A percentile compares a stretch with the other conserved stretches of the same genome.
Conservation (phyloP, 2,113 vertebrate genomes). For the Mobula birostris region DNA sequence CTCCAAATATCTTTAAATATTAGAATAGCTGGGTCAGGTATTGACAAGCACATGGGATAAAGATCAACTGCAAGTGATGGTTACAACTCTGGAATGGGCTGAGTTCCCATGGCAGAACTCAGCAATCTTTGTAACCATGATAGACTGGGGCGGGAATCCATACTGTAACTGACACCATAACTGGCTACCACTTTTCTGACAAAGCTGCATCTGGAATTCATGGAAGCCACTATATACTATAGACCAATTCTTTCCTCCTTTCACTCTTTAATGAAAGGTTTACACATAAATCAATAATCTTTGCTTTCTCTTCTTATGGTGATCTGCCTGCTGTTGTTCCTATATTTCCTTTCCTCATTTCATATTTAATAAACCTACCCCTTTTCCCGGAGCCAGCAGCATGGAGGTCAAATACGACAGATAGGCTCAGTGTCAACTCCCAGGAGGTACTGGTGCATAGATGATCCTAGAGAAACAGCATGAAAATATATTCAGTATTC, state of each 20-base stretch:
- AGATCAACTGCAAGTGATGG: too few species aligned
- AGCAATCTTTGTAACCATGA: too few species aligned
- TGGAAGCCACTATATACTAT: background rate
- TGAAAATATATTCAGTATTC: background rate
- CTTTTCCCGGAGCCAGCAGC: conserved; percentile 73
- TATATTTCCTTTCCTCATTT: background rate
- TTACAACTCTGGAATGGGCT: too few species aligned
- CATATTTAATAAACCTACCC: conserved; percentile 56
- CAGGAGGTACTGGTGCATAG: conserved; percentile 72
- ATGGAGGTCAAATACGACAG: conserved; percentile 86
- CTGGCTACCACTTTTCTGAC: too few species aligned
- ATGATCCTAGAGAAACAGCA: conserved; percentile 55
- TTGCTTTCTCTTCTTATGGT: background rate
- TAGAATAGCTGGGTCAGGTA: too few species aligned
- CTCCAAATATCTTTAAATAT: too few species aligned
- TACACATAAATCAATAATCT: background rate
- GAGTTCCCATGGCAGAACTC: too few species aligned
- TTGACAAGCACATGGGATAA: too few species aligned
- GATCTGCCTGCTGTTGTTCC: background rate
- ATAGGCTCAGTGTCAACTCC: conserved; percentile 89
- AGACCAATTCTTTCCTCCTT: background rate
- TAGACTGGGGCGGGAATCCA: too few species aligned
- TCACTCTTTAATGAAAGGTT: background rate
- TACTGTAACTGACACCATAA: too few species aligned
- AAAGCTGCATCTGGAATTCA: background rate